phyloP scores from a whole-genome alignment of 2,797 vertebrate species.

The Cetoscarus ocellatus region DNA sequence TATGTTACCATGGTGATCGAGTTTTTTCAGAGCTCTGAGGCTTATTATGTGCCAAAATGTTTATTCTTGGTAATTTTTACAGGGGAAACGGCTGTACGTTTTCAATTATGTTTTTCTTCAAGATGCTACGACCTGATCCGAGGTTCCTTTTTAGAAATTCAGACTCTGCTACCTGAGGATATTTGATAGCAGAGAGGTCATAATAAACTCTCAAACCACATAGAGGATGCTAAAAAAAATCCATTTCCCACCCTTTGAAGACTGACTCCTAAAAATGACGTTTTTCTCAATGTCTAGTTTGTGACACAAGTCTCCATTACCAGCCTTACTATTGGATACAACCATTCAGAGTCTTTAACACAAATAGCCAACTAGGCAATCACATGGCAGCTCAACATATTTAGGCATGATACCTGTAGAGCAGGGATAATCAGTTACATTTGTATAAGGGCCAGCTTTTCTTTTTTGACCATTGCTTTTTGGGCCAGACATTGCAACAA shows the following conservation, averaged over 20 bases:
- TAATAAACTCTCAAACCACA: neutral
- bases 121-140: neutral
- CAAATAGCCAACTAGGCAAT: too few relatives aligned
- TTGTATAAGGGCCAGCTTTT: too few relatives aligned
- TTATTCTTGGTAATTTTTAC: neutral
- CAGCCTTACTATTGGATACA: too few relatives aligned
- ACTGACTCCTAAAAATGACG: neutral
- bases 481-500: too few relatives aligned
- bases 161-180: neutral
- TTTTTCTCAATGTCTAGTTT: too few relatives aligned
- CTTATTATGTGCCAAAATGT: conserved; percentile 17
- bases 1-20: conserved; percentile 64
- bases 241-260: neutral
- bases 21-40: conserved; percentile 23
- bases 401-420: too few relatives aligned
- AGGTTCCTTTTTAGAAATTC: neutral
- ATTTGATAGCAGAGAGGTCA: neutral
- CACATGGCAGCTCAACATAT: too few relatives aligned
- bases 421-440: too few relatives aligned
- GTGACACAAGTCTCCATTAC: too few relatives aligned
- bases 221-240: neutral
- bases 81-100: neutral
- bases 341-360: too few relatives aligned
- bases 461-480: too few relatives aligned
- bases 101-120: neutral